Evolutionary conservation across 2,888 invertebrate genomes (phyloP).

Genomic region (Diloba caeruleocephala): DNA sequence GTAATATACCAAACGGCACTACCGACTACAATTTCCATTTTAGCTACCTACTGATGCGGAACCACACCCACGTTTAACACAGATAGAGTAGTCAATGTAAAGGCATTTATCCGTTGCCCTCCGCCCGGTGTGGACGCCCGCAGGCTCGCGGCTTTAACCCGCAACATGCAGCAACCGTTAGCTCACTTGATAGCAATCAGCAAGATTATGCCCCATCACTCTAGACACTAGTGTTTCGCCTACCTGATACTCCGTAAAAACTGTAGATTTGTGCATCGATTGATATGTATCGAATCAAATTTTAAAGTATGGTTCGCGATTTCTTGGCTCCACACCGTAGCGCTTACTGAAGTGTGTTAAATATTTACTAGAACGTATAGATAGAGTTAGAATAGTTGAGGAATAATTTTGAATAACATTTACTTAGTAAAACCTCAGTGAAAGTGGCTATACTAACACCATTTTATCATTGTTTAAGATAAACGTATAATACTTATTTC

Average conservation of each 20-base stretch:
- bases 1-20: neutral
- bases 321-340: conserved; percentile 30
- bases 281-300: conserved; percentile 43
- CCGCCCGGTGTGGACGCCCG: too few relatives aligned
- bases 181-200: conserved; percentile 70
- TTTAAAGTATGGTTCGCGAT: conserved; percentile 32
- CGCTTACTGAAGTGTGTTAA: conserved; percentile 1
- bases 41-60: conserved; percentile 13
- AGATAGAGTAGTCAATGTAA: conserved; percentile 48
- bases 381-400: conserved; percentile 1
- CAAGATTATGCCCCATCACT: conserved; percentile 66
- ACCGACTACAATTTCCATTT: conserved; percentile 8
- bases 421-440: conserved; percentile 13
- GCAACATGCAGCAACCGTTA: conserved; percentile 61
- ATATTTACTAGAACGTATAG: conserved; percentile 14
- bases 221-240: conserved; percentile 42
- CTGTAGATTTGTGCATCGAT: conserved; percentile 42
- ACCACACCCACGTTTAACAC: conserved; percentile 33
- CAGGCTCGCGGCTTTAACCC: conserved; percentile 55
- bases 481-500: conserved; percentile 23
- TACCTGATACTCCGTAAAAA: conserved; percentile 51
- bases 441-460: conserved; percentile 35
- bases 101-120: conserved; percentile 52
- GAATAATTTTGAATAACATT: conserved; percentile 26
- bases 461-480: conserved; percentile 30